Evolutionary conservation across 37 sponge, comb jelly and placozoan genomes (phyloP), one percentile per base, ranked within the genome.

Genomic region (Aphrocallistes beatrix): DNA sequence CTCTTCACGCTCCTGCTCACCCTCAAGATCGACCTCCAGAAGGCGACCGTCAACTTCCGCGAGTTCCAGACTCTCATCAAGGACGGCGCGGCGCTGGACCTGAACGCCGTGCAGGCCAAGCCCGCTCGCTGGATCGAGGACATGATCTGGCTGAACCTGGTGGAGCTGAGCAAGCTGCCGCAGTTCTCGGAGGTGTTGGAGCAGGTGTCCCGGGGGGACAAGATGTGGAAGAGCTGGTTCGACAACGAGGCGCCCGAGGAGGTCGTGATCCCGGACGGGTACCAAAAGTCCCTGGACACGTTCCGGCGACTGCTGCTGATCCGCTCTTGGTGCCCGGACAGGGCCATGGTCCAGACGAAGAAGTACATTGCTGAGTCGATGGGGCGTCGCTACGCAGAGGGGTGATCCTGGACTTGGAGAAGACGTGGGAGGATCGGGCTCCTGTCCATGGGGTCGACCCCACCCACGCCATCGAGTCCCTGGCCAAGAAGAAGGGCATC

Each of bases 61-160:
- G 99, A 99, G 85, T 96, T 99, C 83, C 92, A 91, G 86, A 94
- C 93, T 1, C 92, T 99, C 49, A 96, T 99, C 92, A 99, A 99
- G 81, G 99, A 96, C 39, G 99, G 99, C 28, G 99, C 99, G 82
- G 99, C 99, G 38, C 87, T 99, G 37, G 99, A 99, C 82, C 84
- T 99, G 87, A 99, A 99, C 50, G 91, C 99, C 25, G 92, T 93
- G 30, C 93, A 91, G 17, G 82, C 96, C 1, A 99, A 99, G 82
- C 88, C 96, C 0, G 39, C 88, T 81, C 94, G 94, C 85, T 99
- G 99, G 99, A 99, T 99, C 90, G 93, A 87, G 9, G 99, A 99
- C 85, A 94, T 99, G 94, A 96, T 94, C 13, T 99, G 99, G 99
- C 89, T 99, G 83, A 99, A 99, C 83, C 86, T 99, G 82, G 99